Evolutionary conservation across 2,888 invertebrate species (phyloP).

Genomic region (Itoplectis maculator): DNA sequence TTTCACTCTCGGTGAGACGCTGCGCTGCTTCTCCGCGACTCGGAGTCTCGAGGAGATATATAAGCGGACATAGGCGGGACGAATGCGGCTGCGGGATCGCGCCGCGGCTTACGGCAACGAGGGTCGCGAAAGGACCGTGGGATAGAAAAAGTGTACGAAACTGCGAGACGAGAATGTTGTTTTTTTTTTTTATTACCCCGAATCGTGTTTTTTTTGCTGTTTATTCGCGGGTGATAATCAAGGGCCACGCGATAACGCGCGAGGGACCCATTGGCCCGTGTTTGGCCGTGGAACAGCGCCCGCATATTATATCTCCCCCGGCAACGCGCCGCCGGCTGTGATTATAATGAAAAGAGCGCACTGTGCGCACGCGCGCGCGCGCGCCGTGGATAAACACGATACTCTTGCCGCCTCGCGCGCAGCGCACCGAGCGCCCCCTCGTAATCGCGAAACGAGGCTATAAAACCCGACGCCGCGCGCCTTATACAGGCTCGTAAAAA

Average conservation of each 20-base stretch:
- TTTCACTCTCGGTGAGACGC: conserved; percentile 74
- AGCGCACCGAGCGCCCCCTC: neutral
- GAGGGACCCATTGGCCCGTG: conserved; percentile 20
- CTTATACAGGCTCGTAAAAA: conserved; percentile 21
- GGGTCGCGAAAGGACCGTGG: too few relatives aligned
- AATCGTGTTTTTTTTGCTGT: neutral
- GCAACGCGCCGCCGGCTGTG: conserved; percentile 4
- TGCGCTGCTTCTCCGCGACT: conserved; percentile 31
- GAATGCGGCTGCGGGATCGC: too few relatives aligned
- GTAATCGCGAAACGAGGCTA: conserved; percentile 41
- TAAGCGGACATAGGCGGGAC: conserved; percentile 8
- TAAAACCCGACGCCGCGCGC: conserved; percentile 33
- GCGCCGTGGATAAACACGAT: conserved; percentile 5
- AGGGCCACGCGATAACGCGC: conserved; percentile 5
- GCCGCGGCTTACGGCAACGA: too few relatives aligned
- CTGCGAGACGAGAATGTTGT: too few relatives aligned
- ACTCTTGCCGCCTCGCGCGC: neutral
- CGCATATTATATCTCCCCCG: conserved; percentile 33
- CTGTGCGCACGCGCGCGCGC: neutral
- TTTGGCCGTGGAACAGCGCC: conserved; percentile 6
- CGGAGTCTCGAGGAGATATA: conserved; percentile 1
- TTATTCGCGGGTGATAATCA: conserved; percentile 42
- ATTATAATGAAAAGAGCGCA: conserved; percentile 24
- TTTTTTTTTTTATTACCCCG: neutral
- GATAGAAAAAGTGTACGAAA: too few relatives aligned